phyloP scores from a whole-genome alignment of 2,113 vertebrate genomes.

The Oryzias celebensis region DNA sequence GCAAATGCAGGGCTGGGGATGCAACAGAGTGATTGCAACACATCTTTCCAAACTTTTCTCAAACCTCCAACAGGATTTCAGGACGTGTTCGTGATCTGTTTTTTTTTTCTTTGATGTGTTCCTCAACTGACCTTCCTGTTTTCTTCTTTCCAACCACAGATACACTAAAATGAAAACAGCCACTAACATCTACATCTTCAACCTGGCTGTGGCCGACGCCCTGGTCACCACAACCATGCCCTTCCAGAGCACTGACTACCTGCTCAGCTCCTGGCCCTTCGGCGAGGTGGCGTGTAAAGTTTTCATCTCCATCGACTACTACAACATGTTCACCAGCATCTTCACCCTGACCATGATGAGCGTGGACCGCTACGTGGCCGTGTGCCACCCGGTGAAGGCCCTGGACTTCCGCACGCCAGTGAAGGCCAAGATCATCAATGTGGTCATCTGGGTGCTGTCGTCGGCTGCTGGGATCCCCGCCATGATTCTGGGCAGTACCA shows the following conservation, averaged over 20 bases:
- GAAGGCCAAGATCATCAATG: conserved; percentile 95
- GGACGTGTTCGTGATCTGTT: too few relatives aligned
- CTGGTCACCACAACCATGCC: conserved; percentile 96
- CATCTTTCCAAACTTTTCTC: too few relatives aligned
- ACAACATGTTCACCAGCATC: conserved; percentile 96
- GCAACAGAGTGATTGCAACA: too few relatives aligned
- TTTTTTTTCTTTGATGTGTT: background rate
- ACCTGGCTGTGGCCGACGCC: conserved; percentile 93
- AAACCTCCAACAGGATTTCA: too few relatives aligned
- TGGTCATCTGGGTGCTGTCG: conserved; percentile 93
- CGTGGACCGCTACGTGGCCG: conserved; percentile 79
- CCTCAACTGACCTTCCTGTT: background rate
- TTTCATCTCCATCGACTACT: conserved; percentile 97
- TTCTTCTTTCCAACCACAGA: conserved; percentile 61
- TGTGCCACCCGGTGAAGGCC: conserved; percentile 82
- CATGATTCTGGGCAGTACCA: conserved; percentile 92
- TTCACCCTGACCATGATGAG: conserved; percentile 82
- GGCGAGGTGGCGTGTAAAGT: conserved; percentile 94
- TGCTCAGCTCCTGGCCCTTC: conserved; percentile 97
- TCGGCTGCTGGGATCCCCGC: conserved; percentile 94
- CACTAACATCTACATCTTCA: conserved; percentile 91
- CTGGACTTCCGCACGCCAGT: conserved; percentile 93
- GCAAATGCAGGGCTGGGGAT: too few relatives aligned
- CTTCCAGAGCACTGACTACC: conserved; percentile 94
- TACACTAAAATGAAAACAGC: conserved; percentile 94